phyloP scores from a whole-genome alignment of 2,113 vertebrate species.

The Physeter macrocephalus region DNA sequence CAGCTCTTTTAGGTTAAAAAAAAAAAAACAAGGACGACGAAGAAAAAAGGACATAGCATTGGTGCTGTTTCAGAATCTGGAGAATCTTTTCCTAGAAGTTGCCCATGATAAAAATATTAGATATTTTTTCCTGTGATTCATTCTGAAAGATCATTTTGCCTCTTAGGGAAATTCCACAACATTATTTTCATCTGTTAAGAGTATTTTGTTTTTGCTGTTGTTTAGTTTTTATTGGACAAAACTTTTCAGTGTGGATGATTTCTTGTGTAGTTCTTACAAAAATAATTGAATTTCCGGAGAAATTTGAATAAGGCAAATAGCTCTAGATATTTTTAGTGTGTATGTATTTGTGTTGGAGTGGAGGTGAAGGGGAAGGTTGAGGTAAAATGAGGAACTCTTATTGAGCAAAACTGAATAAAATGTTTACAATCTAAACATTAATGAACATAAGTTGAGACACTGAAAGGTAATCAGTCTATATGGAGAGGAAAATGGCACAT shows the following conservation, averaged over 20 bases:
- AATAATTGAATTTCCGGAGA: not conserved
- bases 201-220: conserved; percentile 33
- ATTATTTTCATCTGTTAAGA: conserved; percentile 51
- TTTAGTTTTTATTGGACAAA: conserved; percentile 34
- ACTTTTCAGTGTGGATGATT: not conserved
- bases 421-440: conserved; percentile 14
- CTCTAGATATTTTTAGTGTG: not conserved
- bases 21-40: not conserved
- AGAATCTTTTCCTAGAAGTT: conserved; percentile 57
- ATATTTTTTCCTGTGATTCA: conserved; percentile 56
- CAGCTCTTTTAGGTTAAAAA: not conserved
- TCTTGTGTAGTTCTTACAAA: not conserved
- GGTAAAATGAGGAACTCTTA: conserved; percentile 3
- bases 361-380: not conserved
- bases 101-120: not conserved
- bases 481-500: not conserved
- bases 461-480: not conserved
- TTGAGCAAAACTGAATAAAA: conserved; percentile 18
- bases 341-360: not conserved
- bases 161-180: conserved; percentile 50
- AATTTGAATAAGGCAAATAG: not conserved
- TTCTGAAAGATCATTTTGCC: conserved; percentile 40
- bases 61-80: not conserved
- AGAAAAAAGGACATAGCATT: not conserved
- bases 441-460: not conserved